Conservation (phyloP, 1,140 invertebrate genomes). For the Ectropis grisescens region DNA sequence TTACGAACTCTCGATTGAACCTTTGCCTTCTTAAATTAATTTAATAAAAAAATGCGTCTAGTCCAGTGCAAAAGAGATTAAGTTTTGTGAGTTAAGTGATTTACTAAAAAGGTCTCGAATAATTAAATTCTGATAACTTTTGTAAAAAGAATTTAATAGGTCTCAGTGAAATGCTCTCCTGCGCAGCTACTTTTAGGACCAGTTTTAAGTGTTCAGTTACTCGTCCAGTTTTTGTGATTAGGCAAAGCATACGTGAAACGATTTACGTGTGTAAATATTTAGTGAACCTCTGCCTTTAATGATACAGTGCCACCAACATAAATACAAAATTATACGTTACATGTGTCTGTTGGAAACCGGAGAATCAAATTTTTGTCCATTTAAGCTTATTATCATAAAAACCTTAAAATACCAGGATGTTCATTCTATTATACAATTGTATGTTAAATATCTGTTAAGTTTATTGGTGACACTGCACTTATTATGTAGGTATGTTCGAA, state of each 20-base stretch:
- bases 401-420: too few species aligned
- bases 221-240: conserved; percentile 64
- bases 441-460: too few species aligned
- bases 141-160: conserved; percentile 20
- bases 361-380: too few species aligned
- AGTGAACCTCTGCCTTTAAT: too few species aligned
- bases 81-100: conserved; percentile 55
- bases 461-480: too few species aligned
- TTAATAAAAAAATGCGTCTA: conserved; percentile 61
- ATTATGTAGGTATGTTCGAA: too few species aligned
- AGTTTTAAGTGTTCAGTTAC: conserved; percentile 61
- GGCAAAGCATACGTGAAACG: conserved; percentile 63
- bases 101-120: conserved; percentile 29
- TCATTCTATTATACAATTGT: too few species aligned
- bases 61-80: conserved; percentile 68
- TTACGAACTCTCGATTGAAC: conserved; percentile 42
- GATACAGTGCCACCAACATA: too few species aligned
- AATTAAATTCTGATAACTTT: conserved; percentile 27
- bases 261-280: too few species aligned
- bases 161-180: conserved; percentile 23
- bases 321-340: too few species aligned
- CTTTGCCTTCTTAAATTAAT: conserved; percentile 67
- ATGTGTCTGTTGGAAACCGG: too few species aligned
- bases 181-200: conserved; percentile 38
- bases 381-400: too few species aligned